Base-by-base conservation (phyloP, 64 coral and sea anemone species). In the Catalaphyllia jardinei region DNA sequence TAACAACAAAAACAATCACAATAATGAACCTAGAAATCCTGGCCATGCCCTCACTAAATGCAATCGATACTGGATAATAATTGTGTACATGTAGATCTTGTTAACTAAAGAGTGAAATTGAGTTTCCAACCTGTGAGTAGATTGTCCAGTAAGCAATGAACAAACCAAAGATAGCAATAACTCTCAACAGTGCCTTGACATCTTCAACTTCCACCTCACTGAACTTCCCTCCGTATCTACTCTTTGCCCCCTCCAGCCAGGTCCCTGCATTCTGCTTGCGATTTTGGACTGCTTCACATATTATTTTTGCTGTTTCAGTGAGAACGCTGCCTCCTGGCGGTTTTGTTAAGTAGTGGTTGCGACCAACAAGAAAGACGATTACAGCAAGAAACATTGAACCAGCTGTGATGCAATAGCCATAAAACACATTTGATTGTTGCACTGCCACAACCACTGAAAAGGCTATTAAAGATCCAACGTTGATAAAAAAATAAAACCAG, bases 401-500 rank as follows among this genome's bases (percentile, higher is more conserved):
- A n/a, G 78, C 80, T 72, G 79, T 85, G 46, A 95, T 88, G 35
- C 51, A 51, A 60, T 88, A 95, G 31, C 93, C 93, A 29, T 87
- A 94, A 55, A 91, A 94, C 15, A 94, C 29, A 62, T 67, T 10
- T 14, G 60, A 28, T 85, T 94, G 79, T 64, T 94, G 87, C 0
- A 90, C 88, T 16, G 29, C 86, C 6, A 94, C 92, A 25, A 94
- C 75, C n/a, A 76, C 65, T 22, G 92, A 90, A 64, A 86, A 94
- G 3, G 92, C 69, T 30, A 94, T 14, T 19, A 94, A 55, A 8
- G 69, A 61, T 38, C 92, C 92, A 61, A 94, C 76, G 35, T 94
- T 80, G 13, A 94, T 89, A 62, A 94, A 94, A 80, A 72, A 94
- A 51, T 94, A 94, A 80, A 90, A 90, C 80, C 81, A 90, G 87